A percentile compares a stretch with the other conserved stretches of the same genome.
Conservation (phyloP, 2,888 invertebrate species). For the Chydorus sphaericus region DNA sequence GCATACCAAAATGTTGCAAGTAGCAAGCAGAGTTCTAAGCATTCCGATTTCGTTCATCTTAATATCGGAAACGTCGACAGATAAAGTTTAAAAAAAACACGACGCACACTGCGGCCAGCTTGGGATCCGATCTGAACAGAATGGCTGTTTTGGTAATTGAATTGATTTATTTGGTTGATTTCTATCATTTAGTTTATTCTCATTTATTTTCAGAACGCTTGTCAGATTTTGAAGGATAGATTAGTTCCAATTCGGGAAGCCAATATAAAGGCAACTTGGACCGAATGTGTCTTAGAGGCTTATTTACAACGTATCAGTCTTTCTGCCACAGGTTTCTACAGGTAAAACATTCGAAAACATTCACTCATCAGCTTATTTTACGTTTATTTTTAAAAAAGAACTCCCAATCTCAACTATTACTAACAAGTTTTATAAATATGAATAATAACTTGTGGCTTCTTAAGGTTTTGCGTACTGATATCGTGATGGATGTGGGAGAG, state of each 20-base stretch:
- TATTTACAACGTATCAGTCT: slow-evolving; percentile 61
- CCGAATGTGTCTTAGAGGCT: slow-evolving; percentile 63
- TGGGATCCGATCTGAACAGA: slow-evolving; percentile 77
- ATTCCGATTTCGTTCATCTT: slow-evolving; percentile 58
- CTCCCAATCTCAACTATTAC: slow-evolving; percentile 48
- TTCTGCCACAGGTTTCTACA: slow-evolving; percentile 62
- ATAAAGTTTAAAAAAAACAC: slow-evolving; percentile 83
- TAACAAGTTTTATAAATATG: background rate
- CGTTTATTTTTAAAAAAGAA: slow-evolving; percentile 27
- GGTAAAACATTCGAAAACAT: background rate
- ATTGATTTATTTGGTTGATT: too few species aligned
- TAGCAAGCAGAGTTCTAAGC: slow-evolving; percentile 52
- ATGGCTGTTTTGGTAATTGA: slow-evolving; percentile 61
- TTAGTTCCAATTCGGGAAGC: slow-evolving; percentile 55
- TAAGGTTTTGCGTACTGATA: slow-evolving; percentile 59
- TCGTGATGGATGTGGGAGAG: slow-evolving; percentile 92
- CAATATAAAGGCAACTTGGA: slow-evolving; percentile 66
- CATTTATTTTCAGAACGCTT: slow-evolving; percentile 46
- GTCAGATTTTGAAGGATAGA: slow-evolving; percentile 52
- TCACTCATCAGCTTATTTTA: background rate
- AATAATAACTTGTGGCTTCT: background rate
- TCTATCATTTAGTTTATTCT: background rate
- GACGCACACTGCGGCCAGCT: slow-evolving; percentile 75
- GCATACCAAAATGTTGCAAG: slow-evolving; percentile 87
- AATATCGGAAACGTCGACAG: slow-evolving; percentile 67